Conservation (phyloP, 1,140 invertebrate species). For the Zaprionus ghesquierei region DNA sequence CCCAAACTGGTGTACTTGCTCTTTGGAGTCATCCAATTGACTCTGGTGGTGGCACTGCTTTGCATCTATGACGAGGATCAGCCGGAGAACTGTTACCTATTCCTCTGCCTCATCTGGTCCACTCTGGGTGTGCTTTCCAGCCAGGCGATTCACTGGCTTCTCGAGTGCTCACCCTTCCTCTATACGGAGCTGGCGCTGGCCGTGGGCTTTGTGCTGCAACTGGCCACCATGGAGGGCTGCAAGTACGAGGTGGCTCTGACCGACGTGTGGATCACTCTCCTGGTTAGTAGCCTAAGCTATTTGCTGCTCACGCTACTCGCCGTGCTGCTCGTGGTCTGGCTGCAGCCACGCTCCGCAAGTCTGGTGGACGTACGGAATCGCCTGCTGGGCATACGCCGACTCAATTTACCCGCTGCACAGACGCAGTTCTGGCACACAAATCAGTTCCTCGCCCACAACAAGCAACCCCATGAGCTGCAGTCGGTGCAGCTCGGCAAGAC, state of each 20-base stretch:
- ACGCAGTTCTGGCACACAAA: conserved; percentile 73
- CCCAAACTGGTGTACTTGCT: conserved; percentile 71
- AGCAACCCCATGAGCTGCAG: conserved; percentile 62
- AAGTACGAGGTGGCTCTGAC: conserved; percentile 62
- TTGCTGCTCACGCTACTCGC: conserved; percentile 45
- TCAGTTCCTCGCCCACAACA: conserved; percentile 70
- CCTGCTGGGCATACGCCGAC: conserved; percentile 61
- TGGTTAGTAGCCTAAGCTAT: conserved; percentile 46
- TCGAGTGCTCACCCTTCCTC: conserved; percentile 71
- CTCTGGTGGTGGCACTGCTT: conserved; percentile 58
- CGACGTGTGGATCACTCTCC: conserved; percentile 47
- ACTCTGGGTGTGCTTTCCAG: conserved; percentile 68
- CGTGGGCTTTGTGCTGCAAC: conserved; percentile 48
- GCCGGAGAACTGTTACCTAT: conserved; percentile 66
- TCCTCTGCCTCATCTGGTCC: conserved; percentile 68
- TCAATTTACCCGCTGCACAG: conserved; percentile 41
- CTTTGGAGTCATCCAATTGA: conserved; percentile 73
- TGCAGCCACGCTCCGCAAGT: conserved; percentile 57
- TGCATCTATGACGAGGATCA: conserved; percentile 68
- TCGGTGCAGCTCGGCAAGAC: conserved; percentile 55
- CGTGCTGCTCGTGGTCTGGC: conserved; percentile 53
- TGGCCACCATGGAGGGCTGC: conserved; percentile 46
- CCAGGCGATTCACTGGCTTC: conserved; percentile 61
- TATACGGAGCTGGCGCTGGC: conserved; percentile 65
- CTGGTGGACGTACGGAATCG: conserved; percentile 72